Percentiles rank a stretch among this genome's conserved stretches.
phyloP scores from a whole-genome alignment of 2,113 vertebrate genomes.

The Marmota monax region DNA sequence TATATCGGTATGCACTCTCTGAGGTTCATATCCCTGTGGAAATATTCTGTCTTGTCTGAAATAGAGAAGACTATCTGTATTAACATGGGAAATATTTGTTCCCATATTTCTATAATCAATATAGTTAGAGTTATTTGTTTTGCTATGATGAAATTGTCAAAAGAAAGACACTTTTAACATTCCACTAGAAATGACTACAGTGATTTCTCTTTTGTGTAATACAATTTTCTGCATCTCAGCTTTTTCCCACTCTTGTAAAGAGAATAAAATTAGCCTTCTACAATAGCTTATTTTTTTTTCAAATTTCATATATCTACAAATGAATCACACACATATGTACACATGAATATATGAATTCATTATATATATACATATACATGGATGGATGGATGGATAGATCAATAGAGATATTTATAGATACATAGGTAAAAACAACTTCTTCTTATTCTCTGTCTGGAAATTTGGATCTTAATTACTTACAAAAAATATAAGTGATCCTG shows the following conservation, averaged over 20 bases:
- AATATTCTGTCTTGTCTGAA: neutral
- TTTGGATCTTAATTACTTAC: neutral
- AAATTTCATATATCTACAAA: too few species aligned
- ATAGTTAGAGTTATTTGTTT: neutral
- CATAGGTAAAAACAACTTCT: neutral
- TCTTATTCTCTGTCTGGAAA: neutral
- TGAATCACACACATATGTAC: too few species aligned
- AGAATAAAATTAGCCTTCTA: neutral
- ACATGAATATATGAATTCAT: too few species aligned
- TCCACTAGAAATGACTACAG: neutral
- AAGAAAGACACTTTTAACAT: neutral
- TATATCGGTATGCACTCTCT: neutral
- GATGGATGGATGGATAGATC: too few species aligned
- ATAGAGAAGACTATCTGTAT: neutral
- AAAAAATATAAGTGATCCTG: neutral
- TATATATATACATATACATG: neutral
- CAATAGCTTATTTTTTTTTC: neutral
- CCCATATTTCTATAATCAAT: neutral
- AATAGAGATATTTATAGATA: too few species aligned
- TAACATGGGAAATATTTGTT: neutral
- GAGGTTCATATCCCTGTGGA: neutral
- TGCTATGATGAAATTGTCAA: neutral
- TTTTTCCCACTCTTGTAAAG: neutral
- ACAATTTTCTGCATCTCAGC: neutral
- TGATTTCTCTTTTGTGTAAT: neutral